These are phyloP conservation scores for Montipora capitata DNA, from an alignment of 92 coral and sea anemone species.

Conservation along the genomic window DNA sequence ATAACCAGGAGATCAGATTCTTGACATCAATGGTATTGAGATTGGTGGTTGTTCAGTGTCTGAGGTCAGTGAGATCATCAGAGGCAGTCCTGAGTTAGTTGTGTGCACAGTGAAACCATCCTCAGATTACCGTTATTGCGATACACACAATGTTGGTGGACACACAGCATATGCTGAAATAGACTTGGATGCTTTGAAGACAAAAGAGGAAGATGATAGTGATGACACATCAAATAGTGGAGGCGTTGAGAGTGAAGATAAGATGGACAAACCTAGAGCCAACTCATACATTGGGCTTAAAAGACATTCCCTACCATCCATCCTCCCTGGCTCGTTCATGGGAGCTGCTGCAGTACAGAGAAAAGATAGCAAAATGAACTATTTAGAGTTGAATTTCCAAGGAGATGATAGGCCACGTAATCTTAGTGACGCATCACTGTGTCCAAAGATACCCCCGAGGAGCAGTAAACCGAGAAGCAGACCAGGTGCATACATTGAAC, in stretches of 20 bases:
- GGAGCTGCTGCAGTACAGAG: neutral
- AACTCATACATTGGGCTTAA: constrained; percentile 8
- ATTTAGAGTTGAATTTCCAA: constrained; percentile 73
- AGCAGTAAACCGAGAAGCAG: constrained; percentile 22
- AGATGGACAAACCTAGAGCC: constrained; percentile 32
- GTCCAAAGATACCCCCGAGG: constrained; percentile 43
- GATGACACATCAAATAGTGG: constrained; percentile 27
- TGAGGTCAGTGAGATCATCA: constrained; percentile 93
- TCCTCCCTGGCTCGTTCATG: constrained; percentile 1
- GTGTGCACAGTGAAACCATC: constrained; percentile 95
- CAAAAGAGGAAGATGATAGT: constrained; percentile 46
- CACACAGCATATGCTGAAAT: constrained; percentile 92
- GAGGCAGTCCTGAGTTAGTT: constrained; percentile 85
- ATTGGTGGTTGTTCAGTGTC: constrained; percentile 85
- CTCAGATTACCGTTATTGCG: constrained; percentile 86
- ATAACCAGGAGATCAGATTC: constrained; percentile 88
- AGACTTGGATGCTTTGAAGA: constrained; percentile 84
- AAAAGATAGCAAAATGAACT: constrained; percentile 45
- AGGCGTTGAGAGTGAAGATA: constrained; percentile 27
- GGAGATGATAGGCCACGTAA: constrained; percentile 67
- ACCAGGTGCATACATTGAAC: constrained; percentile 83
- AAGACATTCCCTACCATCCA: constrained; percentile 69
- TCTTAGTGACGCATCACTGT: constrained; percentile 66
- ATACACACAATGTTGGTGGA: constrained; percentile 65
- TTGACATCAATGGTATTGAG: constrained; percentile 94